These are phyloP conservation scores for Leptopilina boulardi DNA, from an alignment of 1,140 invertebrate species.

Conservation along the genomic window DNA sequence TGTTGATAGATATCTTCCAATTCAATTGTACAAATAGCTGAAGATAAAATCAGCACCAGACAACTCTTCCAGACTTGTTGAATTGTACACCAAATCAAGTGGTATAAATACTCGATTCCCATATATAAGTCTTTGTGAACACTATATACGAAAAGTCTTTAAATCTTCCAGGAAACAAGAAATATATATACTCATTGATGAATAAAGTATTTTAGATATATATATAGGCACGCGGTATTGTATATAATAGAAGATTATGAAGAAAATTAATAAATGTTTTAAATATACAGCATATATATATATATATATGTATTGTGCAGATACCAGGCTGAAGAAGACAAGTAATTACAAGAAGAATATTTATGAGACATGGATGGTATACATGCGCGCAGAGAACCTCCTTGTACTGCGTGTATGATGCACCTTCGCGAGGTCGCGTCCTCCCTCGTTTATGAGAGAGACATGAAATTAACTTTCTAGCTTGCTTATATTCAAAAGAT, in stretches of 20 bases:
- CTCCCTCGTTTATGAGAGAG: conserved; percentile 37
- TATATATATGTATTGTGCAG: background rate
- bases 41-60: conserved; percentile 20
- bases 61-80: background rate
- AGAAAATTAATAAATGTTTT: conserved; percentile 9
- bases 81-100: too few relatives aligned
- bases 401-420: background rate
- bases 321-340: conserved; percentile 7
- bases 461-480: conserved; percentile 51
- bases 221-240: too few relatives aligned
- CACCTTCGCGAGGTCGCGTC: conserved; percentile 33
- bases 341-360: conserved; percentile 33
- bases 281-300: too few relatives aligned
- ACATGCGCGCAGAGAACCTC: conserved; percentile 5
- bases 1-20: conserved; percentile 21
- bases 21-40: conserved; percentile 18
- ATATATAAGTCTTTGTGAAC: background rate
- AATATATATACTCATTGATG: background rate
- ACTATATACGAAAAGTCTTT: background rate
- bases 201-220: conserved; percentile 14
- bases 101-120: background rate
- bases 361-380: conserved; percentile 19
- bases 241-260: background rate
- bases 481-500: conserved; percentile 50
- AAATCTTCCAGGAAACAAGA: background rate